phyloP scores from a whole-genome alignment of 2,113 vertebrate genomes.

The Eclectus roratus region DNA sequence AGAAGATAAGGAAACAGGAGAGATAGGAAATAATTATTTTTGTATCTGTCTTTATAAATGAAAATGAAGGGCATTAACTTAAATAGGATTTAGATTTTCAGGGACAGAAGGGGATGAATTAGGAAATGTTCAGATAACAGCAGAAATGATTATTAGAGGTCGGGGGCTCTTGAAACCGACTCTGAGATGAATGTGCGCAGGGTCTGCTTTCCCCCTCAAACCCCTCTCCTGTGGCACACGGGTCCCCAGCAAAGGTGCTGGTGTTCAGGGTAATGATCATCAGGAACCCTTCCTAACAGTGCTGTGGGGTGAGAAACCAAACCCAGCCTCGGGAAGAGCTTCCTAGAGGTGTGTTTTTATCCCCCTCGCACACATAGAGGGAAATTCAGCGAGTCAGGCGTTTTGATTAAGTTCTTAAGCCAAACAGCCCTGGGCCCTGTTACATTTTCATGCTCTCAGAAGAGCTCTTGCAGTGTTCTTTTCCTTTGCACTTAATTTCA shows the following conservation, averaged over 20 bases:
- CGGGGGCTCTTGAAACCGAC: slow-evolving; percentile 70
- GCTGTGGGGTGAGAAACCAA: not conserved
- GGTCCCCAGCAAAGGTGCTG: not conserved
- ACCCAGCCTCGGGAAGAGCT: not conserved
- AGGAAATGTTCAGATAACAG: slow-evolving; percentile 71
- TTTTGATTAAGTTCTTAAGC: not conserved
- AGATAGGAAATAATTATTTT: slow-evolving; percentile 86
- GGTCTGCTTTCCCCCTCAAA: not conserved
- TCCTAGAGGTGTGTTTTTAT: not conserved
- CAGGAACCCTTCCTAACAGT: not conserved
- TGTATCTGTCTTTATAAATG: slow-evolving; percentile 84
- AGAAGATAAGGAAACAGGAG: slow-evolving; percentile 78
- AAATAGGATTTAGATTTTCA: slow-evolving; percentile 81
- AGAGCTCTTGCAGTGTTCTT: not conserved
- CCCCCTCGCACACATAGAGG: rapidly evolving
- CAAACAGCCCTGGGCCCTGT: not conserved
- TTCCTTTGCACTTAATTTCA: not conserved
- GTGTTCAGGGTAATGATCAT: not conserved
- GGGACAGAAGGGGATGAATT: slow-evolving; percentile 77
- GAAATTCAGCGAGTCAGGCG: not conserved
- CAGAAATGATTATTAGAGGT: slow-evolving; percentile 72
- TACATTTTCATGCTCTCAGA: not conserved
- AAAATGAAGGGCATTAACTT: slow-evolving; percentile 84
- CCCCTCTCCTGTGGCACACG: rapidly evolving
- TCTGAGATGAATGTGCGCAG: rapidly evolving